Evolutionary conservation across 2,888 invertebrate genomes (phyloP).

Genomic region (Eupithecia subumbrata): DNA sequence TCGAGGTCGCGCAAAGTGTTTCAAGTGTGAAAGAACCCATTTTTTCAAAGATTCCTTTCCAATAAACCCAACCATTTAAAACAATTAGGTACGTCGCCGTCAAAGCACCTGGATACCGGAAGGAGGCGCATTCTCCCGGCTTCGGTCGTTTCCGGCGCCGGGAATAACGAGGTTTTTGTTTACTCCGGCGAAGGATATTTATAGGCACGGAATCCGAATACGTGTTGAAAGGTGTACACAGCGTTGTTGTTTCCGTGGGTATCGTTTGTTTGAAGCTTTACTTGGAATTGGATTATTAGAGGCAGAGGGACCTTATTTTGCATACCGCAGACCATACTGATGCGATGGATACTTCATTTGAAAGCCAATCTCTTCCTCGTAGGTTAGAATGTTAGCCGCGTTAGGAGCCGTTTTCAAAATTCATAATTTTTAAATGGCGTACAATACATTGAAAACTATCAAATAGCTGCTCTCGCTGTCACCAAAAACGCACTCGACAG

Average conservation of each 20-base stretch:
- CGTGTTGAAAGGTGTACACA: slow-evolving; percentile 14
- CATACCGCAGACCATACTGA: neutral
- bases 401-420: neutral
- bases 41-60: slow-evolving; percentile 6
- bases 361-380: neutral
- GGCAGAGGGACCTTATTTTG: neutral
- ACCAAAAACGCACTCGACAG: neutral
- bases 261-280: slow-evolving; percentile 11
- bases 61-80: slow-evolving; percentile 17
- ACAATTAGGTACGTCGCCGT: slow-evolving; percentile 26
- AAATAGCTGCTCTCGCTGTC: no score
- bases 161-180: slow-evolving; percentile 52
- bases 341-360: neutral
- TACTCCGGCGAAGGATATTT: slow-evolving; percentile 30
- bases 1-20: neutral
- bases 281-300: slow-evolving; percentile 1
- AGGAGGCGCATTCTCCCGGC: slow-evolving; percentile 55
- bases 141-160: slow-evolving; percentile 55
- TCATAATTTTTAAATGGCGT: no score
- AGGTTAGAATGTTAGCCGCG: neutral
- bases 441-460: no score
- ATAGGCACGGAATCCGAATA: slow-evolving; percentile 16
- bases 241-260: neutral
- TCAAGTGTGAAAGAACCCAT: slow-evolving; percentile 12
- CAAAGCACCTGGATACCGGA: slow-evolving; percentile 49